Percentiles rank a stretch among this genome's conserved stretches.
phyloP scores from a whole-genome alignment of 1,140 invertebrate genomes.

The Reticulitermes speratus region DNA sequence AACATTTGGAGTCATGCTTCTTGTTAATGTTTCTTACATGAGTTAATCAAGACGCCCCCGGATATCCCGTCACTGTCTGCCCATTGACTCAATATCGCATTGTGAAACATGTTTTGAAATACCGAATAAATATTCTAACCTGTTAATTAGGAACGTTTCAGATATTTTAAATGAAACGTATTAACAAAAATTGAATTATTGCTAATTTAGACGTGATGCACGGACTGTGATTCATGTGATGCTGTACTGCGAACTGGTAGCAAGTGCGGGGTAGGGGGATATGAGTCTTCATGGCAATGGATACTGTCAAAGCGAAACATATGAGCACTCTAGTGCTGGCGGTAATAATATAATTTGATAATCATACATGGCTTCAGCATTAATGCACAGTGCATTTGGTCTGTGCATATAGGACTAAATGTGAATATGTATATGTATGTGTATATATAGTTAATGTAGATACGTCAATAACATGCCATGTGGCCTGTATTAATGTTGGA shows the following conservation, averaged over 20 bases:
- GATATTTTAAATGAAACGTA: no score
- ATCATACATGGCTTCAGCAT: conserved; percentile 22
- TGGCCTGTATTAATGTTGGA: neutral
- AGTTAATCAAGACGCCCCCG: no score
- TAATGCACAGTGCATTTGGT: conserved; percentile 17
- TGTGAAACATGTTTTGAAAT: no score
- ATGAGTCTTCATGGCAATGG: neutral
- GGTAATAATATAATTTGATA: conserved; percentile 25
- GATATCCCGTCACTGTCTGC: no score
- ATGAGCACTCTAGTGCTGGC: neutral
- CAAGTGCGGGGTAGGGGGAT: no score
- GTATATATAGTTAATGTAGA: neutral
- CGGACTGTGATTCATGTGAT: neutral
- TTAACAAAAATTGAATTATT: no score
- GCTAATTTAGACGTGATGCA: no score
- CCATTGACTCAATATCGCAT: no score
- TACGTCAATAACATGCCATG: neutral
- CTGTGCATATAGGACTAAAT: neutral
- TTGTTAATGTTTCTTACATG: no score
- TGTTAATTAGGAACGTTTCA: no score
- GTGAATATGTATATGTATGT: neutral
- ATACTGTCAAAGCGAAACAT: neutral
- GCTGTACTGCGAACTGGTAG: neutral
- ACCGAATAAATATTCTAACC: no score
- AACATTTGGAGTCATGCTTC: no score